These are phyloP conservation scores for Chionomys nivalis DNA, from an alignment of 2,113 vertebrate genomes.

Conservation along the genomic window DNA sequence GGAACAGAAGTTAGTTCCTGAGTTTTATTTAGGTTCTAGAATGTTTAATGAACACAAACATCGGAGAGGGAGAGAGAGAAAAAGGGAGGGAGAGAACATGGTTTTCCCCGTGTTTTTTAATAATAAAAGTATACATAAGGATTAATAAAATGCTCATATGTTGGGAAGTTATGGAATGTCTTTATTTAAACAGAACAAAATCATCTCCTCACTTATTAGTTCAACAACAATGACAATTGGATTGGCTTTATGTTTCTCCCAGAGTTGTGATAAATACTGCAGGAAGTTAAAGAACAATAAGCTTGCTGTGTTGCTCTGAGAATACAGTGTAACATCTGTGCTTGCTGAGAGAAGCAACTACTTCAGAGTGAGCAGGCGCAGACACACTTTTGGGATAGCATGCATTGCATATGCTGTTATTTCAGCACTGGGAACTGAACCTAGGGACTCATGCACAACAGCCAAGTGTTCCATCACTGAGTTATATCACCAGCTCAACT, in stretches of 20 bases:
- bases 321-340: neutral
- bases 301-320: neutral
- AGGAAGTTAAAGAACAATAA: slow-evolving; percentile 23
- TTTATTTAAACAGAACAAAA: slow-evolving; percentile 35
- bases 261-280: neutral
- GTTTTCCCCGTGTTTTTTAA: neutral
- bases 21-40: slow-evolving; percentile 38
- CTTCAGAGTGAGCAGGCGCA: neutral
- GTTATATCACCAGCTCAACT: neutral
- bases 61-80: neutral
- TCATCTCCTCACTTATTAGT: neutral
- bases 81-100: neutral
- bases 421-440: neutral
- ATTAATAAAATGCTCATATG: slow-evolving; percentile 35
- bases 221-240: neutral
- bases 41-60: neutral
- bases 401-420: neutral
- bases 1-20: neutral
- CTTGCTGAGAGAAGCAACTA: neutral
- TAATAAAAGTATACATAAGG: neutral
- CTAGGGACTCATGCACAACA: neutral
- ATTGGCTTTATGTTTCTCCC: neutral
- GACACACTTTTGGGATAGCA: neutral
- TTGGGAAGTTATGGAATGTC: neutral
- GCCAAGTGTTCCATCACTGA: neutral